Conservation (phyloP, 2,113 vertebrate genomes). For the Antechinus flavipes region DNA sequence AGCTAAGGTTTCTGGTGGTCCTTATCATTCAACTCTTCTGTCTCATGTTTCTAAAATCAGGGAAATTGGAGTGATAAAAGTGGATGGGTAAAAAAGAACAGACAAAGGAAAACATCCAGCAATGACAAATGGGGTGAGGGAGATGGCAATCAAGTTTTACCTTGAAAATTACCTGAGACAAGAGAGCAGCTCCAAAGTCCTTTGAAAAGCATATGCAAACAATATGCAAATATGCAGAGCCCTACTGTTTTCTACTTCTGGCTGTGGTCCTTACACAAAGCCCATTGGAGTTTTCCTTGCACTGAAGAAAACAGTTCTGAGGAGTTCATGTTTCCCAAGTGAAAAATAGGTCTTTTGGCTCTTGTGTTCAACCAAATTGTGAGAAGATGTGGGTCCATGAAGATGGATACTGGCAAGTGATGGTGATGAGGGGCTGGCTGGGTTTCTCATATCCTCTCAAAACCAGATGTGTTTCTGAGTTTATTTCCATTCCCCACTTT, state of each 20-base stretch:
- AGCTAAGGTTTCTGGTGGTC: constrained; percentile 10
- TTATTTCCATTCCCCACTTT: neutral
- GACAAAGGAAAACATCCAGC: neutral
- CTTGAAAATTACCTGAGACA: constrained; percentile 1
- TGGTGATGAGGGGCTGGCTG: neutral
- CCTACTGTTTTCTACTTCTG: neutral
- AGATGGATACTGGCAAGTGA: constrained; percentile 33
- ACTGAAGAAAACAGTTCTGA: neutral
- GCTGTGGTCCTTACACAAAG: neutral
- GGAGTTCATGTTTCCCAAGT: constrained; percentile 1
- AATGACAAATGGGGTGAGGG: neutral
- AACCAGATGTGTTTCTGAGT: neutral
- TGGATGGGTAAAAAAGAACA: neutral
- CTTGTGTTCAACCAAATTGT: neutral
- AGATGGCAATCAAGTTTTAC: neutral
- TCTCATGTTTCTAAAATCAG: neutral
- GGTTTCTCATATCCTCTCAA: neutral
- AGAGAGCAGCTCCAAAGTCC: neutral
- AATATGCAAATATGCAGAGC: neutral
- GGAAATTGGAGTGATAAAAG: neutral
- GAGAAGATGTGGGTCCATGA: neutral
- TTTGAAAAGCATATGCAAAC: neutral
- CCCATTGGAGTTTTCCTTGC: neutral
- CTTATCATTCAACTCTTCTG: neutral
- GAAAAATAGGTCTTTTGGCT: neutral